phyloP scores from a whole-genome alignment of 2,797 vertebrate species.

The Microchirus variegatus region DNA sequence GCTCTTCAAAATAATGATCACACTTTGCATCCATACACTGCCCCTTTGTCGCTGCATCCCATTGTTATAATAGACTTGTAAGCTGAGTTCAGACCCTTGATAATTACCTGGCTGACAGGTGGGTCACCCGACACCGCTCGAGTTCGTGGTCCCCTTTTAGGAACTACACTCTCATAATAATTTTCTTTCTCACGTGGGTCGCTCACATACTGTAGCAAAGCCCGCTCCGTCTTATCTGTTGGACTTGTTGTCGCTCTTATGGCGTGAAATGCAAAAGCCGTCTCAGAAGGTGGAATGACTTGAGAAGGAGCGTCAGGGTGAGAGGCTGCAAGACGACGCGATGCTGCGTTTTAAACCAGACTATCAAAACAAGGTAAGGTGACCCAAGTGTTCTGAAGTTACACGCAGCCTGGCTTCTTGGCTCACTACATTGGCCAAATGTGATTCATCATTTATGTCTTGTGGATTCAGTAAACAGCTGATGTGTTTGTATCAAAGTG shows the following conservation, averaged over 20 bases:
- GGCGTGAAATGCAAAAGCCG: conserved; percentile 62
- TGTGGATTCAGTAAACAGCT: conserved; percentile 37
- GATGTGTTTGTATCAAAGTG: conserved; percentile 25
- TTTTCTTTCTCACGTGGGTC: conserved; percentile 66
- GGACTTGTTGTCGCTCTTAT: conserved; percentile 59
- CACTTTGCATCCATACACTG: too few relatives aligned
- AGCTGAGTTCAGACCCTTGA: conserved; percentile 67
- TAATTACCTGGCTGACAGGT: conserved; percentile 67
- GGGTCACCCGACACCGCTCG: conserved; percentile 73
- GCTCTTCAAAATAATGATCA: too few relatives aligned
- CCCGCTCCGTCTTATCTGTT: conserved; percentile 54
- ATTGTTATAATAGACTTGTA: conserved; percentile 64
- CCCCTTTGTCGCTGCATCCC: conserved; percentile 16
- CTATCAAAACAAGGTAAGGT: conserved; percentile 83
- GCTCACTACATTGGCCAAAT: conserved; percentile 40
- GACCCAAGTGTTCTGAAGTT: conserved; percentile 70
- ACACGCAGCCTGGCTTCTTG: conserved; percentile 55
- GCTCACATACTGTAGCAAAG: conserved; percentile 46
- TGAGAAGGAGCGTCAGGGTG: conserved; percentile 59
- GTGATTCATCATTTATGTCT: conserved; percentile 66
- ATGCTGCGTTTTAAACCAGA: conserved; percentile 80
- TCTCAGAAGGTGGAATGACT: conserved; percentile 62
- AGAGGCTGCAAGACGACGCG: conserved; percentile 38
- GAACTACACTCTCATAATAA: conserved; percentile 55
- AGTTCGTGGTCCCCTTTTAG: conserved; percentile 50